Base-by-base conservation (phyloP, 2,797 vertebrate species). In the Cryptoblepharus egeriae region DNA sequence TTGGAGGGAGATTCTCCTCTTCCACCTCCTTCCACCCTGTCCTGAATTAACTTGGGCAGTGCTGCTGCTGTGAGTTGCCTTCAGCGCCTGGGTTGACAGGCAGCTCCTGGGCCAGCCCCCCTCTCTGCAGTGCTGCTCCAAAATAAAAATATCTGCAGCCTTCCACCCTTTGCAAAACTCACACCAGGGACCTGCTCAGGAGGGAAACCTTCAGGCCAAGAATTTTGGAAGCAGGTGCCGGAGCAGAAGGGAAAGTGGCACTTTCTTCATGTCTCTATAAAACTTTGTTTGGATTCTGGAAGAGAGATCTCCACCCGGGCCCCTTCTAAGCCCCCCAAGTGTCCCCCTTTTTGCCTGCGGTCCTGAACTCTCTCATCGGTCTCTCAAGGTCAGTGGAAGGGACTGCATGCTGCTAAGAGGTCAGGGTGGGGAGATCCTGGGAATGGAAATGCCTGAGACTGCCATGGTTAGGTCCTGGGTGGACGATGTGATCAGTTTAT, bases 111-210 rank as follows among this genome's bases (percentile, higher is more conserved):
- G 87, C 88, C 95, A 93, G 13, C 95, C 96, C 95, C 88, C 94
- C 94, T 88, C 94, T 92, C 94, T 92, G 93, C 95, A 93, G 90
- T 81, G 93, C 93, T 90, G 93, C 91, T 95, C 93, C 89, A 90
- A 96, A 95, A 95, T 96, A 97, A 96, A 97, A 97, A 96, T 96
- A 92, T 94, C 96, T 91, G 93, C 93, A 84, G 55, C 91, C 89
- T 49, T 88, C 82, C 85, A 84, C 52, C 1, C 89, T 91, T 81
- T 83, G 85, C 89, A 90, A 88, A 93, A 93, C 92, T 92, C 92
- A 85, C 89, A 86, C 85, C 73, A 3, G 88, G 70, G 60, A 89
- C 87, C 85, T 70, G 60, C 88, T 81, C 52, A 13, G 89, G 92
- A 49, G 83, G 88, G 90, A 20, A 18, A 26, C 7, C 30, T 16